Base-by-base conservation (phyloP, 2,888 invertebrate genomes). In the Pammene fasciana region DNA sequence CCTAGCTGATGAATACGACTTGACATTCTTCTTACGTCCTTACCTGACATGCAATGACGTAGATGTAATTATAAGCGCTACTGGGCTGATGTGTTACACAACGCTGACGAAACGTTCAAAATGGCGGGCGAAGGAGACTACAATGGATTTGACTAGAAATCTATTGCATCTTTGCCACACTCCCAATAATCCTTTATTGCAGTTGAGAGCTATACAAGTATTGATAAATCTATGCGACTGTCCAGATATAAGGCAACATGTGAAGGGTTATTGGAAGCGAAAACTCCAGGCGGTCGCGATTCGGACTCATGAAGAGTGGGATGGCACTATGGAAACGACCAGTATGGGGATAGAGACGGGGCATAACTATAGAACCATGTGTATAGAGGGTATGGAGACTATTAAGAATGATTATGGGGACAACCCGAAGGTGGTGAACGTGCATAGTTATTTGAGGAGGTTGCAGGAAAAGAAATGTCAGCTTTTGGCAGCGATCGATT, bases 161-260 rank as follows among this genome's bases (percentile, higher is more conserved):
- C 74, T 92, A 3, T 82, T 89, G 0, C 41, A 71, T 0, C 75
- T 91, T 4, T 84, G 84, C 54, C 71, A 78, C 3, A 68, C 74
- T 0, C 82, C 82, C 0, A 86, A 83, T 68, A 79, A 76, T 2
- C 90, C 91, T 0, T n/a, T 83, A 8, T 67, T 92, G 0, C 92
- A 92, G 66, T 38, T 88, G 5, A 72, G 82, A 14, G 75, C 82
- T 2, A 82, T 92, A 81, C 89, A 90, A 70, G 85, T 88, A 0
- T 71, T 92, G 43, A 86, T 90, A 6, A 92, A 92, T 73, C 75
- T 92, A 0, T 88, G 90, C 78, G 92, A 92, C 59, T 86, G 85
- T 72, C 88, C 91, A 0, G 92, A 92, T 66, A 82, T 90, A 1
- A 79, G 89, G 46, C 57, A 85, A 38, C 82, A 88, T 61, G 73